Conservation (phyloP, 2,797 vertebrate species). For the Pyrocephalus nanus region DNA sequence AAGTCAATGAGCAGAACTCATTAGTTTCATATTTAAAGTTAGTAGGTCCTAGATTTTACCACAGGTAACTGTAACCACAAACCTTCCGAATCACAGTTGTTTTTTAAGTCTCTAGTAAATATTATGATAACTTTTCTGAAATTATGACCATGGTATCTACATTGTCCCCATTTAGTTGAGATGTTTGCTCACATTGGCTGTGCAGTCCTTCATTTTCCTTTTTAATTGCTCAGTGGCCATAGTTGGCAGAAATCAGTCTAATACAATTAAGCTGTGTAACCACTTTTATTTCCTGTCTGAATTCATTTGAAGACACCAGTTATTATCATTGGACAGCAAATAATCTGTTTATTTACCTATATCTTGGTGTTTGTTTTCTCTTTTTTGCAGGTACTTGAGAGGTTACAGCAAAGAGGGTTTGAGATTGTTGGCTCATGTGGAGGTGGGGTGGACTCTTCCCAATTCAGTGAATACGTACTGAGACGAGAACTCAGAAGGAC, state of each 20-base stretch:
- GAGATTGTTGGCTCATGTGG: slow-evolving; percentile 95
- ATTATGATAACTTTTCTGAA: neutral
- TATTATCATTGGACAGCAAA: neutral
- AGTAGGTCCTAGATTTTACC: neutral
- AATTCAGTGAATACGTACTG: slow-evolving; percentile 98
- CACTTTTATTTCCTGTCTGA: neutral
- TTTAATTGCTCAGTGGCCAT: neutral
- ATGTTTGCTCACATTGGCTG: neutral
- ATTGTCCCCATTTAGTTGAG: neutral
- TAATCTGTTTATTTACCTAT: neutral
- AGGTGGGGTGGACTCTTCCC: slow-evolving; percentile 96
- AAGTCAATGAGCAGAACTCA: neutral
- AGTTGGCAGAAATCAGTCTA: neutral
- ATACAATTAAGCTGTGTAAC: neutral
- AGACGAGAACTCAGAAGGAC: slow-evolving; percentile 93
- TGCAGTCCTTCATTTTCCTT: neutral
- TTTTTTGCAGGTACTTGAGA: slow-evolving; percentile 88
- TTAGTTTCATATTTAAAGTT: neutral
- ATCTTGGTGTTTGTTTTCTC: neutral
- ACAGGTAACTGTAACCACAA: neutral
- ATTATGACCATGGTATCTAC: neutral
- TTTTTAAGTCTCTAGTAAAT: neutral
- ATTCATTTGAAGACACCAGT: neutral
- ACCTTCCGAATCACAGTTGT: rapidly evolving
- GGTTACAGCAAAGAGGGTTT: slow-evolving; percentile 95